Evolutionary conservation across 2,888 invertebrate genomes (phyloP).

Genomic region (Leucophenga maculata): DNA sequence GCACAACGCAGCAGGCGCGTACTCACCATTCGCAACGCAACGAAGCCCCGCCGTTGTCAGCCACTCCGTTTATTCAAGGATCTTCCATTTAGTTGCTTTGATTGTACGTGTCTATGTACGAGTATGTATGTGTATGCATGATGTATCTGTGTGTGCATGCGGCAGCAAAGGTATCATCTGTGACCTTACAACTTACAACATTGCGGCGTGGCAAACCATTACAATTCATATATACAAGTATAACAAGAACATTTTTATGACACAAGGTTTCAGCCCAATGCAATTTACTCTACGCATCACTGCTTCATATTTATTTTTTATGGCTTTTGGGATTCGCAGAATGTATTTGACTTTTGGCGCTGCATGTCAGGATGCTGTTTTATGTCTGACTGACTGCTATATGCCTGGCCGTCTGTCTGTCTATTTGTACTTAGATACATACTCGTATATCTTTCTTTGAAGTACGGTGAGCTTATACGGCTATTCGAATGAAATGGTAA

Average conservation of each 20-base stretch:
- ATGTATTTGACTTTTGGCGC: conserved; percentile 6
- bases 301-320: conserved; percentile 14
- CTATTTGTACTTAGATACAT: too few species aligned
- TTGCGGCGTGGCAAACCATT: not conserved
- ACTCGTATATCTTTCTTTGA: too few species aligned
- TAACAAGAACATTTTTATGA: conserved; percentile 16
- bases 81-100: too few species aligned
- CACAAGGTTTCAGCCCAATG: conserved; percentile 22
- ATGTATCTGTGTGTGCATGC: not conserved
- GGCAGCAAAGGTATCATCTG: conserved; percentile 1
- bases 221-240: too few species aligned
- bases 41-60: not conserved
- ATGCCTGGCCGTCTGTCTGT: too few species aligned
- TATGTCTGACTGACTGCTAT: not conserved
- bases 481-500: too few species aligned
- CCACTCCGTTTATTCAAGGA: not conserved
- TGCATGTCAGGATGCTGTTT: not conserved
- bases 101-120: too few species aligned
- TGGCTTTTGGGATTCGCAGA: conserved; percentile 9
- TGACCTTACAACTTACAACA: not conserved
- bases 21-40: too few species aligned
- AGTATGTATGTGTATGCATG: too few species aligned
- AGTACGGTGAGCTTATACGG: too few species aligned
- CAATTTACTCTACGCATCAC: conserved; percentile 14
- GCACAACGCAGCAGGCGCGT: conserved; percentile 20